These are phyloP conservation scores for Aleiodes testaceus DNA, from an alignment of 2,888 invertebrate genomes.

Conservation along the genomic window DNA sequence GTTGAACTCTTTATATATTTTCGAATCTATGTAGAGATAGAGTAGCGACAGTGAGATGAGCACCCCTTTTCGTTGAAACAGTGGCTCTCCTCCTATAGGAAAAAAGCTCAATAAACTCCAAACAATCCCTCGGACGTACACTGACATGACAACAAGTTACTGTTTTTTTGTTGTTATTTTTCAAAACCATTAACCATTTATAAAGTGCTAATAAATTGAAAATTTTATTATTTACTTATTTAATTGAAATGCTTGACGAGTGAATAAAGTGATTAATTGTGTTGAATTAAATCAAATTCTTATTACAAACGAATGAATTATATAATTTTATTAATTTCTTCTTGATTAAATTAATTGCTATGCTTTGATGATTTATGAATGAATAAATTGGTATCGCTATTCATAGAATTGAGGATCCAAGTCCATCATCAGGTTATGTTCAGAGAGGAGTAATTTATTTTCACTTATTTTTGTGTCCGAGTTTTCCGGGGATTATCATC, in stretches of 20 bases:
- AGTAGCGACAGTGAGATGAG: neutral
- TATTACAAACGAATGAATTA: neutral
- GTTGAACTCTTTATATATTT: constrained; percentile 31
- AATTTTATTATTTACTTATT: no score
- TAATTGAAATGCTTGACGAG: neutral
- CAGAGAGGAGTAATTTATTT: constrained; percentile 39
- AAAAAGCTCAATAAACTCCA: constrained; percentile 34
- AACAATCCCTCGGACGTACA: constrained; percentile 45
- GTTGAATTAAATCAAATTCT: neutral
- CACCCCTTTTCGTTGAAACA: neutral
- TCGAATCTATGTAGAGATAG: neutral
- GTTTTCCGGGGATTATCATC: no score
- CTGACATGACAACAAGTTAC: constrained; percentile 64
- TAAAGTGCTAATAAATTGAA: constrained; percentile 14
- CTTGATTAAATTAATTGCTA: constrained; percentile 29
- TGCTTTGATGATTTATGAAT: constrained; percentile 18
- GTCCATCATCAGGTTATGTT: constrained; percentile 60
- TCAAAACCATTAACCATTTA: constrained; percentile 18
- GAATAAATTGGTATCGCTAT: constrained; percentile 1
- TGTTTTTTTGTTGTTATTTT: constrained; percentile 61
- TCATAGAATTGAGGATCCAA: constrained; percentile 36
- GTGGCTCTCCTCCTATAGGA: constrained; percentile 30
- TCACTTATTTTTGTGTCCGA: constrained; percentile 13
- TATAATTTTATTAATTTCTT: neutral
- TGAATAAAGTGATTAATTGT: neutral